Evolutionary conservation across 2,888 invertebrate genomes (phyloP), one percentile per base, ranked within the genome.

Genomic region (Timema podura): DNA sequence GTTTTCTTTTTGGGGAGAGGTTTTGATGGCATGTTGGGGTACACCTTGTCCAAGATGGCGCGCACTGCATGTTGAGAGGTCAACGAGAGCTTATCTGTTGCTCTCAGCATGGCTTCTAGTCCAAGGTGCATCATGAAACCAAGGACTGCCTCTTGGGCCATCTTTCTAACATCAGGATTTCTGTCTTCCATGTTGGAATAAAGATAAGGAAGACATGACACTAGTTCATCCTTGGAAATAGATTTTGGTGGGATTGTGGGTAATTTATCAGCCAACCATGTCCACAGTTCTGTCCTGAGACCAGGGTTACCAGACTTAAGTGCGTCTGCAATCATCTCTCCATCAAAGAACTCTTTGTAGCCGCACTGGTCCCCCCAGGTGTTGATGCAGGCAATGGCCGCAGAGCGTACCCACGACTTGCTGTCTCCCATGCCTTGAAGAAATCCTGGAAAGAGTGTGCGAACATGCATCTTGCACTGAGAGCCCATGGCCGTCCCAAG

Each of bases 41-140:
- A 85, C 0, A 92, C 92, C 79, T 95, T 96, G 76, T 96, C 96
- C 68, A 96, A 80, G 0, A 90, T 88, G 0, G 90, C 89, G 79
- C 61, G 61, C 8, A 61, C 30, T 30, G 61, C 30, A 46, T 45
- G 47, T 49, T 16, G 13, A 69, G 11, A 65, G 66, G 73, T 69
- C 78, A 91, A 91, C 87, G 94, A 93, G 6, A 94, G 80, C 79
- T 92, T 93, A 73, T 91, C 90, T 0, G 90, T 85, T 72, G 89
- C 90, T 74, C 90, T 89, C 70, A 85, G 83, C 91, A 95, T 92
- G 10, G 85, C 77, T 67, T 92, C 92, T 77, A 90, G 96, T 1
- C 96, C 93, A 8, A 95, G 83, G 79, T 96, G 96, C 74, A 96
- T 88, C 96, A 97, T 97, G 76, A 95, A 88, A 5, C 96, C 96